Base-by-base conservation (phyloP, 2,113 vertebrate species). In the Neopipo cinnamomea region DNA sequence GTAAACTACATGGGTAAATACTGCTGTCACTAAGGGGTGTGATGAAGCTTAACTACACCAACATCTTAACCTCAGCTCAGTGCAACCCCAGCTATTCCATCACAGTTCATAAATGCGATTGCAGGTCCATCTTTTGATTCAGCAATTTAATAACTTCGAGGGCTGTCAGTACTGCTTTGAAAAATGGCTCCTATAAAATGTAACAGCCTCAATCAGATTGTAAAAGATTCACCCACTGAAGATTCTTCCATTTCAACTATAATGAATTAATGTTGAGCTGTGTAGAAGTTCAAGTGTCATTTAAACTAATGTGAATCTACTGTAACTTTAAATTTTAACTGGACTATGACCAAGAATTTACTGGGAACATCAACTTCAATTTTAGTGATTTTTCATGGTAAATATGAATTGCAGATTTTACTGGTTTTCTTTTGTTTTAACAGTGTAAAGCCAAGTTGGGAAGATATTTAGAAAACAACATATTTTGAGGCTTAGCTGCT, bases 171-270 rank as follows among this genome's bases (percentile, higher is more conserved):
- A 98, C 98, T 95, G 98, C 99, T 98, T 99, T 99, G 99, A 99
- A 99, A 99, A 99, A 99, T 99, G 98, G 98, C 98, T 98, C 98
- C 99, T 99, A 99, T 99, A 99, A 99, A 99, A 99, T 98, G 98
- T 99, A 99, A 99, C 99, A 98, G 99, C 99, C 99, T 99, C 99
- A 99, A 99, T 99, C 99, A 99, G 98, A 98, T 98, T 98, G 98
- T 98, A 98, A 98, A 98, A 99, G 98, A 99, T 99, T 99, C 97
- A 98, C 97, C 97, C 98, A 97, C 97, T 89, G 98, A 98, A 98
- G 98, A 98, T 96, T 97, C 98, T 93, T 97, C 98, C 97, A 98
- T 98, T 98, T 98, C 98, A 98, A 97, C 98, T 98, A 98, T 99
- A 99, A 99, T 99, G 99, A 99, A 99, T 99, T 98, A 99, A 99